Evolutionary conservation across 92 coral and sea anemone genomes (phyloP).

Genomic region (Meandrina meandrites): DNA sequence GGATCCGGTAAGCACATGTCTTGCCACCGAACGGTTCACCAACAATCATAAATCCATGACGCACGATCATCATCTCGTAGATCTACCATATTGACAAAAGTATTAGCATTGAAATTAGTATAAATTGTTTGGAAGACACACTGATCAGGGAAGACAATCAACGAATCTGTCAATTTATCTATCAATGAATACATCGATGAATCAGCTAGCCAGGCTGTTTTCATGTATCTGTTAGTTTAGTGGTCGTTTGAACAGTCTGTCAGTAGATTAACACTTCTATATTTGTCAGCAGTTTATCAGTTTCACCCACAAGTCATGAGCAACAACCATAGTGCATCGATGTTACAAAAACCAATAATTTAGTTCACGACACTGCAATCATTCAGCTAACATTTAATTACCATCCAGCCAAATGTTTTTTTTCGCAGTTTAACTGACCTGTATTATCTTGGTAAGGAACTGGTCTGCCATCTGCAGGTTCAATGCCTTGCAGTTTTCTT

Average conservation of each 20-base stretch:
- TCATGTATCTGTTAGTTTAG: neutral
- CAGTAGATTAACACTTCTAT: neutral
- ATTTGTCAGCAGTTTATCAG: neutral
- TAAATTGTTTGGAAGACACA: neutral
- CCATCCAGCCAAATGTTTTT: neutral
- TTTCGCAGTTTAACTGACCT: conserved; percentile 51
- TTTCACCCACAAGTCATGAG: neutral
- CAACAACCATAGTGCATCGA: no score
- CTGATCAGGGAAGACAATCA: neutral
- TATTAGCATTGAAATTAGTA: neutral
- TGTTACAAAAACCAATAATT: no score
- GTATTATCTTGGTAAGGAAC: conserved; percentile 92
- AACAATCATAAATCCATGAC: conserved; percentile 99
- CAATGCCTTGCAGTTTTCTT: conserved; percentile 94
- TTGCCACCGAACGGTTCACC: conserved; percentile 99
- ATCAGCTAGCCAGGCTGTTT: neutral
- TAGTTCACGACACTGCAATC: neutral
- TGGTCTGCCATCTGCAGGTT: conserved; percentile 90
- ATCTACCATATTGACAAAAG: conserved; percentile 50
- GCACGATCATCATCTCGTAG: conserved; percentile 99
- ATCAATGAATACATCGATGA: neutral
- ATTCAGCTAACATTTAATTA: neutral
- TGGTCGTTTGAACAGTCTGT: neutral
- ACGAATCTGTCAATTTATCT: neutral
- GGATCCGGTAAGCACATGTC: conserved; percentile 92